Percentiles rank a stretch among this genome's conserved stretches.
Evolutionary conservation across 2,888 invertebrate genomes (phyloP).

Genomic region (Erpobdella octoculata): DNA sequence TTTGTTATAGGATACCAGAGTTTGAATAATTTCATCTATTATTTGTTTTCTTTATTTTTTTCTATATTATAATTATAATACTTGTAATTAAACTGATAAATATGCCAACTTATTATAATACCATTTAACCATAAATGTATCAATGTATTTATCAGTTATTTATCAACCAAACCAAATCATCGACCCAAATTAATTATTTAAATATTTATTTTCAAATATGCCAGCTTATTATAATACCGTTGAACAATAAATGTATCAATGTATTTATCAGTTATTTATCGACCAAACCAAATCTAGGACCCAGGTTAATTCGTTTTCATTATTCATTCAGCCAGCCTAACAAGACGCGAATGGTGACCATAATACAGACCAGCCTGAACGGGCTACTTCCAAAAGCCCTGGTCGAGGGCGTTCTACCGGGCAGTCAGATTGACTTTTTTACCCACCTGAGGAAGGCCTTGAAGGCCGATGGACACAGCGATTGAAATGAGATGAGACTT

Average conservation of each 20-base stretch:
- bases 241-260: neutral
- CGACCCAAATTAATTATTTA: too few relatives aligned
- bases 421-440: conserved; percentile 47
- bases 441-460: conserved; percentile 42
- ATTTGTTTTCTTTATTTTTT: too few relatives aligned
- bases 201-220: too few relatives aligned
- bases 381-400: conserved; percentile 48
- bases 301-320: neutral
- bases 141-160: neutral
- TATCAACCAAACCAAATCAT: neutral
- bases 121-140: neutral
- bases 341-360: conserved; percentile 45
- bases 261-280: neutral
- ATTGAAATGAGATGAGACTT: neutral
- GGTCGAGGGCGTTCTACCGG: conserved; percentile 47
- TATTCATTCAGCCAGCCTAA: conserved; percentile 43
- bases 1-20: conserved; percentile 35
- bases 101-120: too few relatives aligned
- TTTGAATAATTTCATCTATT: conserved; percentile 12
- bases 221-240: too few relatives aligned
- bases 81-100: too few relatives aligned
- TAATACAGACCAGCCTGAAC: conserved; percentile 49
- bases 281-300: too few relatives aligned
- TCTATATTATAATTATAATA: too few relatives aligned
- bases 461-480: conserved; percentile 42